A percentile compares a stretch with the other conserved stretches of the same genome.
Evolutionary conservation across 2,113 vertebrate genomes (phyloP).

Genomic region (Leucosticte australis): DNA sequence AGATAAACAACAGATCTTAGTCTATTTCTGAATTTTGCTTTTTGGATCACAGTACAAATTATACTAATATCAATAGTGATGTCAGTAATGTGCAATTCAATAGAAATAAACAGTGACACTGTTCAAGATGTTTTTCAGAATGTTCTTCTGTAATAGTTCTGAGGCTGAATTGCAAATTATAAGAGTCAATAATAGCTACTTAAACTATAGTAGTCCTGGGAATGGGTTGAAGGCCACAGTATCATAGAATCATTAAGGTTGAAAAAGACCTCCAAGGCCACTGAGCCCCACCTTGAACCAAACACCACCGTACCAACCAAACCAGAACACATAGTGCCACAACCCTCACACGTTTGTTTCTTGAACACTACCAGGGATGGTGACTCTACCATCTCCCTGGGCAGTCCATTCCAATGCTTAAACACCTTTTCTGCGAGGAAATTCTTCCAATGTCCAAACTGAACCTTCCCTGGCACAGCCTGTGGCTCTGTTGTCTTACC

Average conservation of each 20-base stretch:
- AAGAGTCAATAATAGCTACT: not conserved
- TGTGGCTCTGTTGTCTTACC: not conserved
- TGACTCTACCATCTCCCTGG: not conserved
- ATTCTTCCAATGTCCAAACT: not conserved
- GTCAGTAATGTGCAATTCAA: not conserved
- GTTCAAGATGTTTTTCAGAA: not conserved
- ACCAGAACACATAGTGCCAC: no score
- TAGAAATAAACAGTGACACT: not conserved
- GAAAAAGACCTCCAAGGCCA: not conserved
- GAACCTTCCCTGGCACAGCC: not conserved
- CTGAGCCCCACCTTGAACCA: not conserved
- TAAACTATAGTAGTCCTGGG: not conserved
- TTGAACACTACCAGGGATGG: no score
- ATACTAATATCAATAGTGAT: not conserved
- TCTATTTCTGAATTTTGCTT: not conserved
- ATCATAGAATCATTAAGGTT: not conserved
- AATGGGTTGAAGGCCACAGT: not conserved
- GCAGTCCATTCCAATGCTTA: not conserved
- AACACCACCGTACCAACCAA: not conserved
- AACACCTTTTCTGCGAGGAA: not conserved
- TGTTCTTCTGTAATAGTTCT: not conserved
- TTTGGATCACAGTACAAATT: not conserved
- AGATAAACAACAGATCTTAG: not conserved
- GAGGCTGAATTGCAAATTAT: not conserved
- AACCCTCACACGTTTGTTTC: not conserved